Evolutionary conservation across 2,888 invertebrate genomes (phyloP), one percentile per base, ranked within the genome.

Genomic region (Hermodice carunculata): DNA sequence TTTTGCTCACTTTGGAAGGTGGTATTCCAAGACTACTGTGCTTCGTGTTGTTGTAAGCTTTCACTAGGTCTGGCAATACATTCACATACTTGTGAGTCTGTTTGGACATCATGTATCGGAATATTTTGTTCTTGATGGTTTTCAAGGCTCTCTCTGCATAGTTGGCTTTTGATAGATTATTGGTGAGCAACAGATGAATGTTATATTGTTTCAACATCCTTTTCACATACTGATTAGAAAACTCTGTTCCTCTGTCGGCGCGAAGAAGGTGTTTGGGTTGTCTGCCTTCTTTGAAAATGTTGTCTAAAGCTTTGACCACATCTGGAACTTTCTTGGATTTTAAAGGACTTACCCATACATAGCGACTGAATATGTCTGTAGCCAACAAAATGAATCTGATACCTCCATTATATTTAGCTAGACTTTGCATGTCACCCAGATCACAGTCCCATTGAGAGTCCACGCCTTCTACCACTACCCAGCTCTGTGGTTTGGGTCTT

Each of bases 361-460:
- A 60, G 2, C 56, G 6, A 24, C 42, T 42, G 28, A 56, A 56
- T 24, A 56, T 43, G 28, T 56, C 56, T 2, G 43, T 43, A 11
- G 31, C 24, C 8, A 43, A 8, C 8, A 43, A 17, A 24, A 56
- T 17, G 22, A 42, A 56, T 26, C 43, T 56, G 56, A 26, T 42
- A n/a, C 43, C 59, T 11, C 32, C 26, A 28, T 59, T 59, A 14
- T 56, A n/a, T 5, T 42, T 43, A 17, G 17, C 3, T n/a, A 56
- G 37, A 6, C 28, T n/a, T n/a, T 40, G 28, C 11, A 56, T 17
- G n/a, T 42, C 56, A 1, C 11, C 43, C 2, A 56, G 43, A 28
- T 56, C 56, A 11, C 17, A 8, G 22, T 56, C 56, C 56, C 56
- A 56, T 28, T 56, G 42, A 5, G 40, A 22, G 22, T 56, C 56